phyloP scores from a whole-genome alignment of 2,113 vertebrate genomes.

The Anolis sagrei region DNA sequence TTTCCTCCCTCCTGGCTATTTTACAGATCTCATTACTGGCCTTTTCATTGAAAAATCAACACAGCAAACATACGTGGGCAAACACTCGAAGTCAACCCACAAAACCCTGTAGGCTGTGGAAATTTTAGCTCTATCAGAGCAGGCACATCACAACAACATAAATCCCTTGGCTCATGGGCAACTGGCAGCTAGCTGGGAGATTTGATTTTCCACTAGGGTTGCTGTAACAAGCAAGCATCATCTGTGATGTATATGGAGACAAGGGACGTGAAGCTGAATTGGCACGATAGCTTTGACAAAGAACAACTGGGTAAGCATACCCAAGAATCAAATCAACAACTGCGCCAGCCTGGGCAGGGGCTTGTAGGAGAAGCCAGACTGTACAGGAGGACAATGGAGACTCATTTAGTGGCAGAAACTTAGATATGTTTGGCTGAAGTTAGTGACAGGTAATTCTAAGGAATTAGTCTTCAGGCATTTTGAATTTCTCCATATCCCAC shows the following conservation, averaged over 20 bases:
- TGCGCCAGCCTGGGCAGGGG: background rate
- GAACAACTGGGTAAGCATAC: background rate
- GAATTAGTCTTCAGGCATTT: too few species aligned
- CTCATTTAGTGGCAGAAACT: background rate
- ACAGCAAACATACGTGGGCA: background rate
- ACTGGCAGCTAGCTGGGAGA: background rate
- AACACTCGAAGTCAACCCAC: background rate
- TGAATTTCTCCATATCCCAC: too few species aligned
- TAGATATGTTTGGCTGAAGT: background rate
- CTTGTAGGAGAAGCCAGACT: background rate
- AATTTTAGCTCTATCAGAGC: background rate
- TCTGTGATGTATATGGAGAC: background rate
- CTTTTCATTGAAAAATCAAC: background rate
- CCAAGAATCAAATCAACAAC: background rate
- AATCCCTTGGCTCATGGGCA: conserved; percentile 1
- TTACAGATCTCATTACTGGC: background rate
- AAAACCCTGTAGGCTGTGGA: background rate
- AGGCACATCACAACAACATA: background rate
- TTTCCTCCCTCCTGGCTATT: too few species aligned
- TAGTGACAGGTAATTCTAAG: background rate
- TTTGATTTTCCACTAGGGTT: conserved; percentile 15
- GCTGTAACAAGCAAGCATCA: background rate
- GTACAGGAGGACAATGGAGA: background rate
- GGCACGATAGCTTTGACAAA: background rate
- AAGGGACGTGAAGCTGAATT: conserved; percentile 3